These are phyloP conservation scores for Leptura quadrifasciata DNA, from an alignment of 2,888 invertebrate species.

Conservation along the genomic window DNA sequence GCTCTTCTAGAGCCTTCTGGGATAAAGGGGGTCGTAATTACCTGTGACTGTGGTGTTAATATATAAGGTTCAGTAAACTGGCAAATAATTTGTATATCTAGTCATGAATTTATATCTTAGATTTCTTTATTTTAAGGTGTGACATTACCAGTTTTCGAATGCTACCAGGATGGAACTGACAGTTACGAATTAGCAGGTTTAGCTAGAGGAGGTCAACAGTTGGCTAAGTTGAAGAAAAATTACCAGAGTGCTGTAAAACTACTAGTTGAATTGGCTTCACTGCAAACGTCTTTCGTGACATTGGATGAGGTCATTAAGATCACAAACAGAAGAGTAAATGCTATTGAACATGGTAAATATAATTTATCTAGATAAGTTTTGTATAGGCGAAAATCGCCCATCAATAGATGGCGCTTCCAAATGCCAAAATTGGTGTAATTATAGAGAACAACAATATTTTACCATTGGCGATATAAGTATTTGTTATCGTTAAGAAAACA, in stretches of 20 bases:
- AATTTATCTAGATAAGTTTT: not conserved
- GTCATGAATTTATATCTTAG: too few species aligned
- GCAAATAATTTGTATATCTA: too few species aligned
- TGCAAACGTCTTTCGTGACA: conserved; percentile 99
- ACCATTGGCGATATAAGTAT: too few species aligned
- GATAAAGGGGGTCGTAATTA: too few species aligned
- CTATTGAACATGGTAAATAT: conserved; percentile 94
- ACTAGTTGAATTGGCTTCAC: conserved; percentile 96
- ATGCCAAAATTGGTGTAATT: too few species aligned
- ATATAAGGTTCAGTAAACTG: too few species aligned
- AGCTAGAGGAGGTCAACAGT: conserved; percentile 97
- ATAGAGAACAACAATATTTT: too few species aligned
- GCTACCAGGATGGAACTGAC: conserved; percentile 95
- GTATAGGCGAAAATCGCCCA: too few species aligned
- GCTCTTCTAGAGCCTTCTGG: too few species aligned
- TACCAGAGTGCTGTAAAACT: conserved; percentile 97
- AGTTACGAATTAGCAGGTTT: conserved; percentile 97
- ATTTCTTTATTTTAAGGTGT: conserved; percentile 79
- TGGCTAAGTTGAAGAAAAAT: conserved; percentile 97
- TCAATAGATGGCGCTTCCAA: too few species aligned
- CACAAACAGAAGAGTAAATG: conserved; percentile 99
- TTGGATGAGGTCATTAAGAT: conserved; percentile 99
- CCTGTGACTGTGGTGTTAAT: too few species aligned
- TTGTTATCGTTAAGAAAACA: too few species aligned
- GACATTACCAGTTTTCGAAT: conserved; percentile 95